These are phyloP conservation scores for Parambassis ranga DNA, from an alignment of 2,797 vertebrate genomes.

Conservation along the genomic window DNA sequence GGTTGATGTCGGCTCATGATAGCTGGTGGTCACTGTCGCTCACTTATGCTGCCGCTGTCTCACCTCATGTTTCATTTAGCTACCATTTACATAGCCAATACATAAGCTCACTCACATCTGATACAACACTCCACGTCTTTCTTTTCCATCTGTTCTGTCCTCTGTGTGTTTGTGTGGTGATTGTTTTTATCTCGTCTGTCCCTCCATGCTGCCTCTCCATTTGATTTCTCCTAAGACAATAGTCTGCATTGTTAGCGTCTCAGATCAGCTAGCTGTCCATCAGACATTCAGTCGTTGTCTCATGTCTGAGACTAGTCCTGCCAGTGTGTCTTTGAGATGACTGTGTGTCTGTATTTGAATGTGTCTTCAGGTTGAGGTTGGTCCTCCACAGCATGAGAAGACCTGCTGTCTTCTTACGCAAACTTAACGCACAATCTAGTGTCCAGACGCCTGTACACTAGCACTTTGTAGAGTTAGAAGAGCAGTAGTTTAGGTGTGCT, in stretches of 20 bases:
- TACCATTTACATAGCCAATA: too few species aligned
- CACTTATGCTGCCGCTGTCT: too few species aligned
- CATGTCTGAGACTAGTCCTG: background rate
- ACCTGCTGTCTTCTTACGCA: conserved; percentile 29
- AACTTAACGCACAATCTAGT: conserved; percentile 66
- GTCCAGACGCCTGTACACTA: conserved; percentile 49
- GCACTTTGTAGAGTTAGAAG: conserved; percentile 37
- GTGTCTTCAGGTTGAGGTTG: conserved; percentile 31
- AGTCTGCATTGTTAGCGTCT: background rate
- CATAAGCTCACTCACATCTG: background rate
- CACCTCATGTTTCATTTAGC: too few species aligned
- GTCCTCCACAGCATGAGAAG: background rate
- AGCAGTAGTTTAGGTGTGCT: conserved; percentile 20
- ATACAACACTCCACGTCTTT: too few species aligned
- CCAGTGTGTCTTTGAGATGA: conserved; percentile 20
- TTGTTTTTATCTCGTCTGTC: conserved; percentile 3
- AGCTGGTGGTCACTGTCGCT: too few species aligned
- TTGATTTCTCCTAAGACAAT: background rate
- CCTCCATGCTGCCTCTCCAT: conserved; percentile 2
- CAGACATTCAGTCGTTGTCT: background rate
- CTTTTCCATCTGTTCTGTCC: background rate
- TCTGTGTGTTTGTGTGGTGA: background rate
- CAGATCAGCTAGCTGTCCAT: background rate
- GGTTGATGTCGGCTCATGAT: too few species aligned
- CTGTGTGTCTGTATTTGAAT: conserved; percentile 10